Percentiles rank a stretch among this genome's conserved stretches.
Evolutionary conservation across 2,888 invertebrate genomes (phyloP).

Genomic region (Seira sanloemensis): DNA sequence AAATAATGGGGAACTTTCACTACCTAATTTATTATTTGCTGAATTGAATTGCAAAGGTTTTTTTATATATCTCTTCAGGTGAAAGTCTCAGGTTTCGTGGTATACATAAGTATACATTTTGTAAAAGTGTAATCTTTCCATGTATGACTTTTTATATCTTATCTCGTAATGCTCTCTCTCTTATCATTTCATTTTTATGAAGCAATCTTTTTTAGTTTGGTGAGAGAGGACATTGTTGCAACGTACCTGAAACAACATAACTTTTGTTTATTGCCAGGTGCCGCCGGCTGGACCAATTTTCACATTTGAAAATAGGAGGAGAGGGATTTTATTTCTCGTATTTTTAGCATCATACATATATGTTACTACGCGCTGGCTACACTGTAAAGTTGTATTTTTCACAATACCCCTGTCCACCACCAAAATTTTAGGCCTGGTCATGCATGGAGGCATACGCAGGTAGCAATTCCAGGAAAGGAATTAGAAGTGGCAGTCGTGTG

Average conservation of each 20-base stretch:
- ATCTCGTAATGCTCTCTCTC: background rate
- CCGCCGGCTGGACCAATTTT: background rate
- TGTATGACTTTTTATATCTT: background rate
- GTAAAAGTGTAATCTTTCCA: background rate
- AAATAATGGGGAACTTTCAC: background rate
- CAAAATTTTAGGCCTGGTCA: too few species aligned
- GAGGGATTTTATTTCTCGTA: background rate
- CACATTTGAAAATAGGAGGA: background rate
- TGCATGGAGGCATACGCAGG: too few species aligned
- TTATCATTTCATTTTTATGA: background rate
- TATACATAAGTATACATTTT: too few species aligned
- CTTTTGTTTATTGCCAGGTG: background rate
- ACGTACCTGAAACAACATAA: too few species aligned
- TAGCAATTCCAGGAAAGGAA: background rate
- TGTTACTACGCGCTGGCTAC: too few species aligned
- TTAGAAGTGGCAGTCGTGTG: too few species aligned
- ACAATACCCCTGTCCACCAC: too few species aligned
- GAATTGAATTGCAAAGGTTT: background rate
- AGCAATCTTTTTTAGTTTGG: background rate
- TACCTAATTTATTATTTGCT: background rate
- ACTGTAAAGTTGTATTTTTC: too few species aligned
- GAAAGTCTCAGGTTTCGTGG: background rate
- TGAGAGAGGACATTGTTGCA: background rate
- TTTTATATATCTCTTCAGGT: background rate
- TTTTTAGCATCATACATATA: too few species aligned